Evolutionary conservation across 2,113 vertebrate genomes (phyloP).

Genomic region (Spheniscus mendiculus): DNA sequence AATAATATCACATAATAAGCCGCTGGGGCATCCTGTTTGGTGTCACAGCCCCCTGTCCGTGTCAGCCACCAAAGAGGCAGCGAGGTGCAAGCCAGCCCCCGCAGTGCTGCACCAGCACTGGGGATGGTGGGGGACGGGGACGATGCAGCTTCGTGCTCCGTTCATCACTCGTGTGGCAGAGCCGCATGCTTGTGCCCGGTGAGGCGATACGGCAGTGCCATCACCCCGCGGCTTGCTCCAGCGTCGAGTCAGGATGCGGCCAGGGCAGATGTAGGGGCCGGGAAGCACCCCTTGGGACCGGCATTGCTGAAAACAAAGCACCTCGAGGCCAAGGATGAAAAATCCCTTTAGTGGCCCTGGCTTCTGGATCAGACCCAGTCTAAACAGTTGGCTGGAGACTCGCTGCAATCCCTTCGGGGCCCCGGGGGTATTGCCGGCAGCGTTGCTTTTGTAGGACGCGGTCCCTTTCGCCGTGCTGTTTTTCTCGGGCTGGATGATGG

Average conservation of each 20-base stretch:
- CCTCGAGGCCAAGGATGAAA: background rate
- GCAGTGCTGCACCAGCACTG: fast-evolving
- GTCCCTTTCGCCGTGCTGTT: background rate
- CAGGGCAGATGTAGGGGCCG: background rate
- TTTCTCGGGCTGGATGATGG: background rate
- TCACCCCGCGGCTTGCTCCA: background rate
- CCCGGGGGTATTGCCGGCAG: background rate
- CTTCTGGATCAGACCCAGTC: background rate
- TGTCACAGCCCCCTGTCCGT: fast-evolving
- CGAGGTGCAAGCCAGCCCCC: background rate
- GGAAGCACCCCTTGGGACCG: background rate
- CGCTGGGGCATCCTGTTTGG: background rate
- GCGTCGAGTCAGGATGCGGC: fast-evolving
- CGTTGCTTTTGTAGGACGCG: background rate
- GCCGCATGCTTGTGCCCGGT: background rate
- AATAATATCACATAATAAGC: background rate
- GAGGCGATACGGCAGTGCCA: background rate
- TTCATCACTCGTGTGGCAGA: background rate
- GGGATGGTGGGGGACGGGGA: background rate
- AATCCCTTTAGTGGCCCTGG: background rate
- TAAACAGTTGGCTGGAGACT: background rate
- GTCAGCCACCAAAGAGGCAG: background rate
- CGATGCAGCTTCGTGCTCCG: background rate
- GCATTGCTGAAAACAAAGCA: background rate
- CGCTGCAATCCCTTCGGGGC: background rate